Conservation (phyloP, 2,113 vertebrate genomes). For the Hypomesus transpacificus region DNA sequence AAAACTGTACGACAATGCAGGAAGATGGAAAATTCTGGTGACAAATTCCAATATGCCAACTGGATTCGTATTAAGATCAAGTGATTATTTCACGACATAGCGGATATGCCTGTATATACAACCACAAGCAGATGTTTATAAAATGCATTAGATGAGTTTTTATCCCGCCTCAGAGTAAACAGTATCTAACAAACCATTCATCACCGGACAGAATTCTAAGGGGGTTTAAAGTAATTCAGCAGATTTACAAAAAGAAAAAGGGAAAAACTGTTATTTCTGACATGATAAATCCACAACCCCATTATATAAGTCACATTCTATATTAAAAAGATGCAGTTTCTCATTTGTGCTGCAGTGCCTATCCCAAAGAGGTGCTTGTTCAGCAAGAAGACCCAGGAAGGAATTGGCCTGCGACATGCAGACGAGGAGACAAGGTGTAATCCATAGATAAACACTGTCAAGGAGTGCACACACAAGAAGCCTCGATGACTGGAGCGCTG, state of each 20-base stretch:
- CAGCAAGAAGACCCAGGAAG: slow-evolving; percentile 56
- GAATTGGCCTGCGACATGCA: slow-evolving; percentile 54
- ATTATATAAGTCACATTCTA: slow-evolving; percentile 32
- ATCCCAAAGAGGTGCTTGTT: slow-evolving; percentile 59
- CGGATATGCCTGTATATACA: no score
- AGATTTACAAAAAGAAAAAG: background rate
- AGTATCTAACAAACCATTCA: background rate
- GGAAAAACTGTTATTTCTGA: slow-evolving; percentile 32
- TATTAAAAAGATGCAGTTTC: slow-evolving; percentile 48
- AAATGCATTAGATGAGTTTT: no score
- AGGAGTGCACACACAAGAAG: slow-evolving; percentile 53
- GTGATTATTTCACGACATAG: no score
- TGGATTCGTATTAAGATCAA: no score
- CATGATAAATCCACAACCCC: slow-evolving; percentile 35
- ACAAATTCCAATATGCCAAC: no score
- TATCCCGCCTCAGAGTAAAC: no score
- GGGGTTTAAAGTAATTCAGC: background rate
- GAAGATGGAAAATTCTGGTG: no score
- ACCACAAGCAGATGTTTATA: no score
- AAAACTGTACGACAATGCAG: background rate
- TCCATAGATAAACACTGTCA: slow-evolving; percentile 66
- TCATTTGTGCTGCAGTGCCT: slow-evolving; percentile 46
- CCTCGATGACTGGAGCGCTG: background rate
- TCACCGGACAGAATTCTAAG: background rate
- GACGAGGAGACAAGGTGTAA: slow-evolving; percentile 58